Conservation (phyloP, 1,140 invertebrate species). For the Lepidurus apus region DNA sequence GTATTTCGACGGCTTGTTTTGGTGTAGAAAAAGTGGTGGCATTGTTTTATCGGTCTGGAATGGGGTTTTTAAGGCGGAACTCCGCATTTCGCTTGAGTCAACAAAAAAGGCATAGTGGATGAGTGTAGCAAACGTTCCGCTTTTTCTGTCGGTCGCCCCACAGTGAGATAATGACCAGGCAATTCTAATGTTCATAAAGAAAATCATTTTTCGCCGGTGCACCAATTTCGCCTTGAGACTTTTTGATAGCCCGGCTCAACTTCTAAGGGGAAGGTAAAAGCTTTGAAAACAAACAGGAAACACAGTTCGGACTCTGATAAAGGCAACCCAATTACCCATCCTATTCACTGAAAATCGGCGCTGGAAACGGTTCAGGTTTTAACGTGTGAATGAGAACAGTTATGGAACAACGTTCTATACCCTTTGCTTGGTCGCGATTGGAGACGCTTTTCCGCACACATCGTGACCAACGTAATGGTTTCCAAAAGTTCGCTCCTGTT, state of each 20-base stretch:
- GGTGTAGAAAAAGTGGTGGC: no score
- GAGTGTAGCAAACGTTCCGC: constrained; percentile 3
- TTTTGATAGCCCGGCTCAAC: neutral
- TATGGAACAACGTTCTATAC: neutral
- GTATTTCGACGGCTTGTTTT: no score
- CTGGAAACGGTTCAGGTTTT: neutral
- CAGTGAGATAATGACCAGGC: constrained; percentile 13
- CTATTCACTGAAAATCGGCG: neutral
- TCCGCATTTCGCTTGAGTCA: neutral
- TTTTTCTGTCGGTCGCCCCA: neutral
- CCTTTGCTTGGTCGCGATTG: neutral
- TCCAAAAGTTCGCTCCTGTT: neutral
- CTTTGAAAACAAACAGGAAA: constrained; percentile 19
- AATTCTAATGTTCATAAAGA: neutral
- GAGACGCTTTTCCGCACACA: constrained; percentile 7
- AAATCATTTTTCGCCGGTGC: neutral
- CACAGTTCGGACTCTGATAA: constrained; percentile 11
- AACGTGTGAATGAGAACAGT: constrained; percentile 10
- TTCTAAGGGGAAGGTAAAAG: neutral
- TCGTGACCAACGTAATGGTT: neutral
- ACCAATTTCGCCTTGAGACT: neutral
- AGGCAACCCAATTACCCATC: constrained; percentile 8
- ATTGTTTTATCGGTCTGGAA: no score
- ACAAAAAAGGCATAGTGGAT: neutral
- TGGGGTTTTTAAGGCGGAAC: neutral